Evolutionary conservation across 2,888 invertebrate genomes (phyloP), one percentile per base, ranked within the genome.

Genomic region (Papilio demoleus): DNA sequence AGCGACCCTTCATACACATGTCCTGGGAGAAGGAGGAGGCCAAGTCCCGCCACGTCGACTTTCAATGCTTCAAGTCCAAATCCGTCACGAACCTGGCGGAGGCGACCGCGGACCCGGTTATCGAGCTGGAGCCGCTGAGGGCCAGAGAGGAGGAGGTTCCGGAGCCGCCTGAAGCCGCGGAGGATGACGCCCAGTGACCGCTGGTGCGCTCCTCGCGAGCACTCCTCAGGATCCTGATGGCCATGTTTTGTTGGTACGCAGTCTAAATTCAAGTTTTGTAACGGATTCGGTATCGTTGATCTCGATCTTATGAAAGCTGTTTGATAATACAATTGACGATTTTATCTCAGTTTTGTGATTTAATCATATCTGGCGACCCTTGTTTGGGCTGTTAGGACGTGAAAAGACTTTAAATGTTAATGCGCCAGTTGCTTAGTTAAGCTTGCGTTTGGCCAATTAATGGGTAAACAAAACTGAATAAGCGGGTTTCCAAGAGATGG

Each of bases 11-110:
- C 88, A 97, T 99, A 65, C 98, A 99, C 83, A 98, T 98, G 97
- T 98, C 98, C 0, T 99, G 99, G 99, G 99, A 99, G 85, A 99
- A 99, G 81, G 99, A 99, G 82, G 99, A 99, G 81, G 99, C 99
- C 0, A 99, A 99, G 83, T 98, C 98, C 81, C 95, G 99, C 0
- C 99, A 99, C 84, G 99, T 99, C 0, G 99, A 99, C 88, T 99
- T 99, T 82, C 98, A 99, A 92, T 99, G 99, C 84, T 98, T 99
- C 67, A 99, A 99, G 88, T 98, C 98, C 3, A 99, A 99, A 84
- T 98, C 98, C 0, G 98, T 99, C 34, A 99, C 99, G 11, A 99
- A 99, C 89, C 92, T 99, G 72, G 98, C 98, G 0, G 98, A 98
- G 79, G 98, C 98, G 0, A 97, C 98, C 0, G 98, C 98, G 0